These are phyloP conservation scores for Aleiodes sp. DNA, from an alignment of 1,140 invertebrate species.

Conservation along the genomic window DNA sequence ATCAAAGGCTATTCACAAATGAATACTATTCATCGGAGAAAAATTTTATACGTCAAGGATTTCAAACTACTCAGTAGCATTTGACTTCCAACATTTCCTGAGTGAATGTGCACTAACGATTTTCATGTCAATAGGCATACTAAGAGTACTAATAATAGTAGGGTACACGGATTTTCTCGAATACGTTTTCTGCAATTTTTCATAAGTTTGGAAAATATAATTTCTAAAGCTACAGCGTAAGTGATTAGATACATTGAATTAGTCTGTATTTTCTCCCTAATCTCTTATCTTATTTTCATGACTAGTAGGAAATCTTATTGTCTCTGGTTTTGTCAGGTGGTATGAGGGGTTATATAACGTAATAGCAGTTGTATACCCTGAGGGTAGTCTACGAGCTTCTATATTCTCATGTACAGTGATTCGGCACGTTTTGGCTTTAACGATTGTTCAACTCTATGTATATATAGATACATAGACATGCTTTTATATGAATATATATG, in stretches of 20 bases:
- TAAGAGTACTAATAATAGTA: too few species aligned
- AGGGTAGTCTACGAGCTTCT: background rate
- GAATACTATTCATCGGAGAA: too few species aligned
- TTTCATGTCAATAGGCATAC: too few species aligned
- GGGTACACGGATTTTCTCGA: too few species aligned
- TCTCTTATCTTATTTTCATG: background rate
- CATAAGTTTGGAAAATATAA: background rate
- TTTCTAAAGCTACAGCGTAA: background rate
- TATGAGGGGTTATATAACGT: background rate
- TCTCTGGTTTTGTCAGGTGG: background rate
- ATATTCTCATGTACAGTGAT: background rate
- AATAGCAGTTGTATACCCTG: background rate
- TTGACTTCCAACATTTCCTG: too few species aligned
- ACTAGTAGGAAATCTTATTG: background rate
- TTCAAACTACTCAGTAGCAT: too few species aligned
- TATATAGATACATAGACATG: background rate
- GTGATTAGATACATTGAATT: background rate
- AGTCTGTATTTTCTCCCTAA: background rate
- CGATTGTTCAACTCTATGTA: background rate
- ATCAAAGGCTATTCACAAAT: too few species aligned
- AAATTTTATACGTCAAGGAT: too few species aligned
- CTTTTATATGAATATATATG: background rate
- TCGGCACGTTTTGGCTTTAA: slow-evolving; percentile 6
- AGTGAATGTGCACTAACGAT: too few species aligned
- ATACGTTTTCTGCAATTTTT: too few species aligned